A percentile compares a stretch with the other conserved stretches of the same genome.
phyloP scores from a whole-genome alignment of 2,797 vertebrate genomes.

The Sebastes matsubarae region DNA sequence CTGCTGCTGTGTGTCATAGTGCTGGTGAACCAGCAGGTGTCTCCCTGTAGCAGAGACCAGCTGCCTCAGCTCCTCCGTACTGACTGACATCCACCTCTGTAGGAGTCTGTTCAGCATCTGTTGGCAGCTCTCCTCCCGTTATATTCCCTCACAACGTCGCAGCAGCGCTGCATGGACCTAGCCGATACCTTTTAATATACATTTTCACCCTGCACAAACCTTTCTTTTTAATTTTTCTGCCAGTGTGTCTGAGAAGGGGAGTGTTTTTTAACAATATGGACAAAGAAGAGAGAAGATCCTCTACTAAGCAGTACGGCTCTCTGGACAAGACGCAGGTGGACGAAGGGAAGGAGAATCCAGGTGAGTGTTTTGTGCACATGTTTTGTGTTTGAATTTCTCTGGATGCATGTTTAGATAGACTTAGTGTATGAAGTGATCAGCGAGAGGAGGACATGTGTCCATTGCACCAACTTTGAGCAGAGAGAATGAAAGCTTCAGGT shows the following conservation, averaged over 20 bases:
- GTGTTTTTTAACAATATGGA: conserved; percentile 54
- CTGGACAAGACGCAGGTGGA: conserved; percentile 52
- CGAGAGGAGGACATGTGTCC: background rate
- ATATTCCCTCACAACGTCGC: background rate
- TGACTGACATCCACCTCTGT: background rate
- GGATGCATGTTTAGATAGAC: too few species aligned
- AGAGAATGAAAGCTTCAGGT: background rate
- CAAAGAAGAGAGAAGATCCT: conserved; percentile 55
- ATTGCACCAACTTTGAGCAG: background rate
- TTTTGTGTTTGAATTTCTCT: too few species aligned
- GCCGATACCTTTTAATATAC: background rate
- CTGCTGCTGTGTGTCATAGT: background rate
- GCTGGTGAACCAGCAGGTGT: conserved; percentile 58
- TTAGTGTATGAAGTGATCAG: background rate
- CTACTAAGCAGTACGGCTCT: conserved; percentile 55
- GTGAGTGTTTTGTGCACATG: conserved; percentile 37
- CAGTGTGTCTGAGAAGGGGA: background rate
- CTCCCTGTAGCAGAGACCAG: conserved; percentile 21
- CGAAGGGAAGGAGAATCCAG: conserved; percentile 8
- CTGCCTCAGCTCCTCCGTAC: background rate
- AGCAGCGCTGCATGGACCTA: background rate
- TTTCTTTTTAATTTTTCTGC: background rate
- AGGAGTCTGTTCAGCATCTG: conserved; percentile 10
- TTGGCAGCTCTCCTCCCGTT: background rate
- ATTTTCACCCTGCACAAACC: background rate